phyloP scores from a whole-genome alignment of 2,888 invertebrate species.

The Xiphydria camelus region DNA sequence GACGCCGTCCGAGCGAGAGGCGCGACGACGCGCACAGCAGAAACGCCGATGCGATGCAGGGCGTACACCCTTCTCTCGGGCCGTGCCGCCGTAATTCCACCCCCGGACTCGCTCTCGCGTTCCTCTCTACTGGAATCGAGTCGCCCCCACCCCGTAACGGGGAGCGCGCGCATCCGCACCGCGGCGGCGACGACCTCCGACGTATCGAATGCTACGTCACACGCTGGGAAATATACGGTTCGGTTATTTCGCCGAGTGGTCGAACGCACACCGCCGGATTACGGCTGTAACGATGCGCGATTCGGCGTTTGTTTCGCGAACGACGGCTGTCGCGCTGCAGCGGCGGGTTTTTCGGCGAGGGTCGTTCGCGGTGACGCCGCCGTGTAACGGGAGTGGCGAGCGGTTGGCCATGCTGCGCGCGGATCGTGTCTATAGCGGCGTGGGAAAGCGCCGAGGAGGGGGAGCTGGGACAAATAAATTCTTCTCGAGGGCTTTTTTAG shows the following conservation, averaged over 20 bases:
- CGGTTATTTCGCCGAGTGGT: conserved; percentile 53
- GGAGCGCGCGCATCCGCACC: conserved; percentile 28
- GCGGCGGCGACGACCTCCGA: conserved; percentile 41
- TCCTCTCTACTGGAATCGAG: conserved; percentile 6
- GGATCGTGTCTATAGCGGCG: neutral
- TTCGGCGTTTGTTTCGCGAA: conserved; percentile 3
- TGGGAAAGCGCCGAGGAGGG: neutral
- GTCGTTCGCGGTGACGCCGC: conserved; percentile 21
- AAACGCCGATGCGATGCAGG: conserved; percentile 49
- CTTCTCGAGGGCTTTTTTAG: conserved; percentile 52
- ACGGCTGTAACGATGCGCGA: conserved; percentile 26
- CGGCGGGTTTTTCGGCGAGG: conserved; percentile 3
- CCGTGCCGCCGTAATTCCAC: conserved; percentile 12
- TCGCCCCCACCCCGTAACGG: conserved; percentile 6
- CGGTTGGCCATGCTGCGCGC: too few relatives aligned
- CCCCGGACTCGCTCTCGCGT: conserved; percentile 10
- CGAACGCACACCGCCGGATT: conserved; percentile 56
- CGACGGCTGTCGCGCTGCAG: neutral
- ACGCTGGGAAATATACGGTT: conserved; percentile 46
- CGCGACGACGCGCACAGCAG: too few relatives aligned
- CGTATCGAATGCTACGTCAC: conserved; percentile 55
- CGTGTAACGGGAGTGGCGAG: too few relatives aligned
- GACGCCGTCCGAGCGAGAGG: too few relatives aligned
- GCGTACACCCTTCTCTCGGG: conserved; percentile 50
- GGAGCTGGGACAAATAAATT: conserved; percentile 41